These are phyloP conservation scores for Oligia latruncula DNA, from an alignment of 2,888 invertebrate genomes.

Conservation along the genomic window DNA sequence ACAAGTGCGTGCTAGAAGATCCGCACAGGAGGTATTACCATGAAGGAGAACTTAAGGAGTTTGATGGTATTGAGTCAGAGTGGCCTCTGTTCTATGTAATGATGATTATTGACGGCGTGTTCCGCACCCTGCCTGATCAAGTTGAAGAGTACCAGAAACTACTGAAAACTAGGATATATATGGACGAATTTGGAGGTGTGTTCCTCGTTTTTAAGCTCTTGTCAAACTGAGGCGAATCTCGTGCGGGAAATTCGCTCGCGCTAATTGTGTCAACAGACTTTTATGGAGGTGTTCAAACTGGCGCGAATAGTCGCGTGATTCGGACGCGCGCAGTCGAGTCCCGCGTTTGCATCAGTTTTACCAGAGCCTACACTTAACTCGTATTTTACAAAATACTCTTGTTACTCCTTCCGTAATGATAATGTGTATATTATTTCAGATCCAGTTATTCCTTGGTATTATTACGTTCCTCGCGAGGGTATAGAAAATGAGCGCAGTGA, in stretches of 20 bases:
- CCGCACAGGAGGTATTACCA: constrained; percentile 94
- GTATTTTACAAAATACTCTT: neutral
- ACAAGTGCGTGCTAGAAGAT: constrained; percentile 96
- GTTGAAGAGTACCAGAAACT: constrained; percentile 97
- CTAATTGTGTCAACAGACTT: neutral
- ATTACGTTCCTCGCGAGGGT: constrained; percentile 94
- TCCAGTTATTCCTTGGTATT: constrained; percentile 98
- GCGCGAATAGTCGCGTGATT: neutral
- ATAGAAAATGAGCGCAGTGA: constrained; percentile 93
- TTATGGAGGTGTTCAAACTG: neutral
- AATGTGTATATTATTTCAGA: constrained; percentile 88
- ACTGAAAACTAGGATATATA: constrained; percentile 94
- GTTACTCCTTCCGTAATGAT: neutral
- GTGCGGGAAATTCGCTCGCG: neutral
- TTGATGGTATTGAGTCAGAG: constrained; percentile 98
- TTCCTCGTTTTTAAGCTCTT: constrained; percentile 4
- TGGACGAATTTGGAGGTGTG: constrained; percentile 94
- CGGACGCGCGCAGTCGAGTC: neutral
- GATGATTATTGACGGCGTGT: constrained; percentile 99
- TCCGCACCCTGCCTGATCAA: constrained; percentile 96
- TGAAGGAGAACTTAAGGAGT: constrained; percentile 97
- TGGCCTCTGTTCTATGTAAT: constrained; percentile 99
- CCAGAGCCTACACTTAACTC: too few species aligned
- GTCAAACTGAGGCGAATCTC: neutral
- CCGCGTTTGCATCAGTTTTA: neutral